phyloP scores from a whole-genome alignment of 2,797 vertebrate species.

The Sebastes matsubarae region DNA sequence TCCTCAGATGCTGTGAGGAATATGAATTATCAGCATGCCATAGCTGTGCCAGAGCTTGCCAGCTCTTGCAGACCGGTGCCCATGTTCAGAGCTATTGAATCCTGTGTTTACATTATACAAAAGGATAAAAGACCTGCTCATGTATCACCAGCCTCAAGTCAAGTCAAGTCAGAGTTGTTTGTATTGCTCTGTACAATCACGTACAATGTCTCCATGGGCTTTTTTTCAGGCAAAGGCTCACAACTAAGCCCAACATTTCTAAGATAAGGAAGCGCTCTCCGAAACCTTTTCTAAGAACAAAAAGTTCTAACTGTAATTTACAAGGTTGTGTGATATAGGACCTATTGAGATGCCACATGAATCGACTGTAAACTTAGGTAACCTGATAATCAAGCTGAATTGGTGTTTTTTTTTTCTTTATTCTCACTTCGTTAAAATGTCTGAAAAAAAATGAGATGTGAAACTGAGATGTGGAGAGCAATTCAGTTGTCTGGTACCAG shows the following conservation, averaged over 20 bases:
- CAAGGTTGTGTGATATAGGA: neutral
- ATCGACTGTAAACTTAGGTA: neutral
- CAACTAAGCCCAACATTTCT: neutral
- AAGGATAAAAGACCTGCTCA: neutral
- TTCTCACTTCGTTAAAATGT: neutral
- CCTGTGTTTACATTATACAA: neutral
- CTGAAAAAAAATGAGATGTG: neutral
- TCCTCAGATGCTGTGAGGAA: neutral
- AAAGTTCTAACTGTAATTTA: neutral
- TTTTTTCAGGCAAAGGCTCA: neutral
- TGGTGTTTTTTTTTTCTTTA: neutral
- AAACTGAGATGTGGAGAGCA: neutral
- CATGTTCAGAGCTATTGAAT: neutral
- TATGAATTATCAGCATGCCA: neutral
- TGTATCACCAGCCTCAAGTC: neutral
- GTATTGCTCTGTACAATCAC: neutral
- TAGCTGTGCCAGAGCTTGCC: conserved; percentile 11
- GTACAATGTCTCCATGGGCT: neutral
- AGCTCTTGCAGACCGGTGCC: neutral
- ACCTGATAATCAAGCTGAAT: neutral
- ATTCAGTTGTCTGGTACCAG: neutral
- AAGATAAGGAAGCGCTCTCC: neutral
- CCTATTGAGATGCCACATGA: too few relatives aligned
- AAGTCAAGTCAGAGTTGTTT: conserved; percentile 4
- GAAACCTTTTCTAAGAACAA: neutral